Conservation (phyloP, 2,797 vertebrate genomes). For the Mus minutoides region DNA sequence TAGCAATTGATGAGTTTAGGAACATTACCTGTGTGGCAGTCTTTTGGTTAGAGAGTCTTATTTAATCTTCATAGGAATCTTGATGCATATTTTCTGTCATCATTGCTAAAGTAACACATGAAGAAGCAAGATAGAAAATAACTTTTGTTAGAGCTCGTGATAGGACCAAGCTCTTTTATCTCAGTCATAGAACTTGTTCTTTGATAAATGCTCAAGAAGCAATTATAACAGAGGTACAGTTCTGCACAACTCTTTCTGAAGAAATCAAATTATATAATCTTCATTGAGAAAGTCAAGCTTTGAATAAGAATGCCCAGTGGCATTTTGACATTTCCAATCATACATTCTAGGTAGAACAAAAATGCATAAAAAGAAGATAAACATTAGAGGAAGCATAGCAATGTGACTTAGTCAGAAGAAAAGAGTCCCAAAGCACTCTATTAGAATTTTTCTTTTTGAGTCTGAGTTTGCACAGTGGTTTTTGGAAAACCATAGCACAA, state of each 20-base stretch:
- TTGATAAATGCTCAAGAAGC: not conserved
- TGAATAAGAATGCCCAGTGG: not conserved
- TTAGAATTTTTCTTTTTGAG: not conserved
- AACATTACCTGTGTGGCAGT: not conserved
- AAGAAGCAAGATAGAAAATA: not conserved
- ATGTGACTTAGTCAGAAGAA: not conserved
- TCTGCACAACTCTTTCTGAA: not conserved
- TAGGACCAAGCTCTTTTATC: not conserved
- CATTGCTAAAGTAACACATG: not conserved
- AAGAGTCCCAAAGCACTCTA: not conserved
- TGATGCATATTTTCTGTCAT: not conserved
- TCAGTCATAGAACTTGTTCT: not conserved
- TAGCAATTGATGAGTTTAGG: not conserved
- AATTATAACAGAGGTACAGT: not conserved
- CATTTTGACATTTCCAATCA: not conserved
- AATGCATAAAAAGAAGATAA: not conserved
- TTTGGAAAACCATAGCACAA: not conserved
- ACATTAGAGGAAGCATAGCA: not conserved
- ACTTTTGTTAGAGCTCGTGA: not conserved
- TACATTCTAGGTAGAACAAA: not conserved
- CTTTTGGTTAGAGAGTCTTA: not conserved
- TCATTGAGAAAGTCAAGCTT: not conserved
- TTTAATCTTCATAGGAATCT: not conserved
- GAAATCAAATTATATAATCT: conserved; percentile 18
- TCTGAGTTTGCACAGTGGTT: not conserved